phyloP scores from a whole-genome alignment of 2,797 vertebrate species.

The Nyctibius grandis region DNA sequence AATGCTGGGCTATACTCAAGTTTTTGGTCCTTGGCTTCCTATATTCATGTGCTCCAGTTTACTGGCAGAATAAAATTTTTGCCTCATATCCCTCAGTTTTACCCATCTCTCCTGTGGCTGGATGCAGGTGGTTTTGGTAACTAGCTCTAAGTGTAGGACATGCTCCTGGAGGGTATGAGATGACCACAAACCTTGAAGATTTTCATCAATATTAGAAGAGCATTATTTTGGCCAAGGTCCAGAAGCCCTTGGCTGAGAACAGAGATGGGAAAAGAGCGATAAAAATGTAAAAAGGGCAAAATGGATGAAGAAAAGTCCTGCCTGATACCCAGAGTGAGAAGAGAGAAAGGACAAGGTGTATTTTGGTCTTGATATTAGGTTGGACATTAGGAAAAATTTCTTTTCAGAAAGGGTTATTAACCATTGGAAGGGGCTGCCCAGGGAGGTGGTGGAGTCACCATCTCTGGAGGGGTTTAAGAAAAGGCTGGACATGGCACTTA shows the following conservation, averaged over 20 bases:
- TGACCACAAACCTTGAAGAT: background rate
- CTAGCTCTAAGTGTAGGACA: background rate
- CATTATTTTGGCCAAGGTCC: background rate
- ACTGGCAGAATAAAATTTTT: background rate
- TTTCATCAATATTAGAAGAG: background rate
- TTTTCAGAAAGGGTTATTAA: too few species aligned
- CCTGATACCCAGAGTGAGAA: background rate
- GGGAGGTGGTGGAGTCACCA: too few species aligned
- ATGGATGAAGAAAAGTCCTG: background rate
- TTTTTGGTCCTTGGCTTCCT: background rate
- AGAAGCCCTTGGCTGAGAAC: background rate
- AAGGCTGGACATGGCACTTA: too few species aligned
- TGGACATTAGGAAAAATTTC: too few species aligned
- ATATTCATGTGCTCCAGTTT: background rate
- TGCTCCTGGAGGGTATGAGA: accelerated
- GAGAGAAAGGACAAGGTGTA: background rate
- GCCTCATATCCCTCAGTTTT: background rate
- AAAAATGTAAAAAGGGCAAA: background rate
- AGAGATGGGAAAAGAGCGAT: background rate
- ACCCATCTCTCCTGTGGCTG: background rate
- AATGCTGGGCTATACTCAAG: background rate
- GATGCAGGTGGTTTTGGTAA: background rate
- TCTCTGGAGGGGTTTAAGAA: too few species aligned
- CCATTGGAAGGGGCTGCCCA: too few species aligned
- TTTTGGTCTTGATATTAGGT: background rate